Base-by-base conservation (phyloP, 2,888 invertebrate species). In the Hydrotaea diabolus region DNA sequence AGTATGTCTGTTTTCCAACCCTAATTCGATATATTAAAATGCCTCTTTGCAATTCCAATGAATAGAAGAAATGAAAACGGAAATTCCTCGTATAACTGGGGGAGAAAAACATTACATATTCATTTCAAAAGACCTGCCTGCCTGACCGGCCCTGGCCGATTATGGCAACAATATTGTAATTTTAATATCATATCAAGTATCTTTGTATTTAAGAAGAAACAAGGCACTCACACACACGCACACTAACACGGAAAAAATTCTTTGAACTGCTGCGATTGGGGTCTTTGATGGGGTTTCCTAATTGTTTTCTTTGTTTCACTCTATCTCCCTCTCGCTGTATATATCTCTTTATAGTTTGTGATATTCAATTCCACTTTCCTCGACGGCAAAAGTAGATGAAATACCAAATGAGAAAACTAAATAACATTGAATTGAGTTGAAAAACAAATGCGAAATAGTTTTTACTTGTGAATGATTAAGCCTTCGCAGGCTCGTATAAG, bases 401-500 rank as follows among this genome's bases (percentile, higher is more conserved):
- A n/a, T n/a, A n/a, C n/a, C n/a, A n/a, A n/a, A n/a, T n/a, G 11
- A 75, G 7, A 31, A 39, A 75, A 57, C 23, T 21, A 75, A 57
- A 62, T 46, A 46, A 75, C 36, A 74, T 74, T 46, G 57, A 74
- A 74, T 23, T 71, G 17, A 59, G 11, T 31, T n/a, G 26, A 31
- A 21, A 21, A 46, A 23, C 4, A 69, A 49, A 26, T 55, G 72
- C 75, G 49, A 59, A 66, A 83, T 66, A 73, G 39, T 39, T 39
- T 39, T 39, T 39, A 13, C 73, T 78, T 77, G 49, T 71, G 43
- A 79, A 49, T 39, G 73, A 75, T 78, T 76, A 72, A 75, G 43
- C 66, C 11, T 15, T 15, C 43, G 3, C 15, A 31, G 2, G 7
- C 31, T 31, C 31, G 13, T 43, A 43, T 43, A 49, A n/a, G 49